Percentiles rank a stretch among this genome's conserved stretches.
phyloP scores from a whole-genome alignment of 2,888 invertebrate genomes.

The Melangyna quadrimaculata region DNA sequence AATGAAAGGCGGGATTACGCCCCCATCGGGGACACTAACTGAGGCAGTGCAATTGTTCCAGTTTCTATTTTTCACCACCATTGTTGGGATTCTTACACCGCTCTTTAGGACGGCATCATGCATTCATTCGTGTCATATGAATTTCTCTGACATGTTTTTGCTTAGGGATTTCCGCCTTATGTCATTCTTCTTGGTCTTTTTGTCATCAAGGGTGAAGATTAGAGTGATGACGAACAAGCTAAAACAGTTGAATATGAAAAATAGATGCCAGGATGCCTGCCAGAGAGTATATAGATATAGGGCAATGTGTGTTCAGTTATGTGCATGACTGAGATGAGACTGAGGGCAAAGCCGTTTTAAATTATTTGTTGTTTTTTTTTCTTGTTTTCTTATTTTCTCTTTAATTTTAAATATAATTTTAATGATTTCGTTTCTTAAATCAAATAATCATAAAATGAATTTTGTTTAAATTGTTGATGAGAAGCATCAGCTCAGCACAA shows the following conservation, averaged over 20 bases:
- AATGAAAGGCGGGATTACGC: constrained; percentile 70
- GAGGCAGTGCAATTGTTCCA: constrained; percentile 68
- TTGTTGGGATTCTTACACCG: constrained; percentile 54
- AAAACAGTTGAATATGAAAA: constrained; percentile 33
- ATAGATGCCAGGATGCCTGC: neutral
- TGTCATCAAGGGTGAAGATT: constrained; percentile 58
- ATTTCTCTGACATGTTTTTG: constrained; percentile 68
- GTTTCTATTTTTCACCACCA: constrained; percentile 65
- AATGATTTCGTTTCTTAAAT: neutral
- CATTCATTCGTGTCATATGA: constrained; percentile 69
- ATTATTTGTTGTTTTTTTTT: neutral
- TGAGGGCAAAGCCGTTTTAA: constrained; percentile 1
- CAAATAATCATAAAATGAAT: neutral
- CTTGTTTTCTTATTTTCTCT: neutral
- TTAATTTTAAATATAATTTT: neutral
- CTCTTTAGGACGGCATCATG: constrained; percentile 60
- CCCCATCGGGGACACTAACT: constrained; percentile 44
- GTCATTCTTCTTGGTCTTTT: constrained; percentile 53
- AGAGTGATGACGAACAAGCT: constrained; percentile 57
- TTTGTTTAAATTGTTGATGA: neutral
- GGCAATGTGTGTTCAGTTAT: constrained; percentile 6
- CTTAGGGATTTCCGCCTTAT: constrained; percentile 67
- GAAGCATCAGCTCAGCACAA: too few species aligned
- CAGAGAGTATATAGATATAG: too few species aligned
- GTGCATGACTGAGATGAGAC: constrained; percentile 1